These are phyloP conservation scores for Leptura quadrifasciata DNA, from an alignment of 2,888 invertebrate species.

Conservation along the genomic window DNA sequence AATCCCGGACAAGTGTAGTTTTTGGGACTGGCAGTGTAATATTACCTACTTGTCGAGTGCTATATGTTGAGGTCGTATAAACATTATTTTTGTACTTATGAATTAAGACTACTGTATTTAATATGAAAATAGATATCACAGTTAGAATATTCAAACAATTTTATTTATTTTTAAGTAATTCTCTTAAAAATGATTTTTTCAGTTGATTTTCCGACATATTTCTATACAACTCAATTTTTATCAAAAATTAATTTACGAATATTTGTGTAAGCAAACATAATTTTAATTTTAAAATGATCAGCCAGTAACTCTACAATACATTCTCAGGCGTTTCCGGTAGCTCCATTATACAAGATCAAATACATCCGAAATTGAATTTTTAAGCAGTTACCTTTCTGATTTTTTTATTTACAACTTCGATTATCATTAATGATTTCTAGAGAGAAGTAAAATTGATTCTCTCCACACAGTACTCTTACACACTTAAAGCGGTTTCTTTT, in stretches of 20 bases:
- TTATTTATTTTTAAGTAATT: too few relatives aligned
- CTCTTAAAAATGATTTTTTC: too few relatives aligned
- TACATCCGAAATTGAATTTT: neutral
- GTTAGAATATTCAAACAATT: too few relatives aligned
- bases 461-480: neutral
- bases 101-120: too few relatives aligned
- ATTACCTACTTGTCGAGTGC: too few relatives aligned
- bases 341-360: neutral
- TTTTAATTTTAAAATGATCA: neutral
- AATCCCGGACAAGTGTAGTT: too few relatives aligned
- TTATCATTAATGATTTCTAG: neutral
- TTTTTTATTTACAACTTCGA: constrained; percentile 4
- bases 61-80: too few relatives aligned
- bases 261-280: neutral
- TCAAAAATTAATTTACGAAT: neutral
- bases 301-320: neutral
- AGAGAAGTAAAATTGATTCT: too few relatives aligned
- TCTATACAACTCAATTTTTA: neutral
- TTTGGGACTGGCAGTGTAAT: too few relatives aligned
- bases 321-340: neutral
- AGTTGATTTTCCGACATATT: too few relatives aligned
- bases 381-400: neutral
- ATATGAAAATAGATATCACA: too few relatives aligned
- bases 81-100: too few relatives aligned
- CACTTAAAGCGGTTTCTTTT: neutral